These are phyloP conservation scores for Leucophenga maculata DNA, from an alignment of 2,888 invertebrate species.

Conservation along the genomic window DNA sequence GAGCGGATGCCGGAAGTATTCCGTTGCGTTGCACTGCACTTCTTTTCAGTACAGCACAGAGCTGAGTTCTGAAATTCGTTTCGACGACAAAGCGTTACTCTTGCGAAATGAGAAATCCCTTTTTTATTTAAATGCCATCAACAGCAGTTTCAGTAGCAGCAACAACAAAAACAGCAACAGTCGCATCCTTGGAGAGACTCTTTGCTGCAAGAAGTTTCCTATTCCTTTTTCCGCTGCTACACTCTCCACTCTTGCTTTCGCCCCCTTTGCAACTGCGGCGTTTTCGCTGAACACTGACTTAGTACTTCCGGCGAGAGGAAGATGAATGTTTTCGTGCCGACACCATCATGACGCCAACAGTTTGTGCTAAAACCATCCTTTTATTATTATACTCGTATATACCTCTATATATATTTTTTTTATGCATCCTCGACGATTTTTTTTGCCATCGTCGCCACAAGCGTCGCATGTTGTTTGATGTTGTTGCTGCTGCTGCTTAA, in stretches of 20 bases:
- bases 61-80: too few relatives aligned
- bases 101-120: constrained; percentile 2
- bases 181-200: not conserved
- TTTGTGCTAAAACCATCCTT: constrained; percentile 37
- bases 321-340: constrained; percentile 68
- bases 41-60: too few relatives aligned
- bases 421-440: not conserved
- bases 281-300: constrained; percentile 51
- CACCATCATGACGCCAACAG: constrained; percentile 69
- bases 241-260: not conserved
- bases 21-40: too few relatives aligned
- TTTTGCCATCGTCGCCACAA: not conserved
- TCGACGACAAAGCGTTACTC: not conserved
- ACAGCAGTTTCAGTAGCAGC: not conserved
- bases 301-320: constrained; percentile 68
- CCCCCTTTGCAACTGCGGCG: constrained; percentile 36
- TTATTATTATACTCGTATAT: not conserved
- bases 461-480: not conserved
- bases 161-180: not conserved
- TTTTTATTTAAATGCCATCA: constrained; percentile 4
- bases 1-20: too few relatives aligned
- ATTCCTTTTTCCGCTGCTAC: not conserved
- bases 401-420: not conserved
- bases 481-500: not conserved
- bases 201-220: not conserved